A percentile compares a stretch with the other conserved stretches of the same genome.
These are phyloP conservation scores for Stratiomys singularior DNA, from an alignment of 2,888 invertebrate genomes.

Conservation along the genomic window DNA sequence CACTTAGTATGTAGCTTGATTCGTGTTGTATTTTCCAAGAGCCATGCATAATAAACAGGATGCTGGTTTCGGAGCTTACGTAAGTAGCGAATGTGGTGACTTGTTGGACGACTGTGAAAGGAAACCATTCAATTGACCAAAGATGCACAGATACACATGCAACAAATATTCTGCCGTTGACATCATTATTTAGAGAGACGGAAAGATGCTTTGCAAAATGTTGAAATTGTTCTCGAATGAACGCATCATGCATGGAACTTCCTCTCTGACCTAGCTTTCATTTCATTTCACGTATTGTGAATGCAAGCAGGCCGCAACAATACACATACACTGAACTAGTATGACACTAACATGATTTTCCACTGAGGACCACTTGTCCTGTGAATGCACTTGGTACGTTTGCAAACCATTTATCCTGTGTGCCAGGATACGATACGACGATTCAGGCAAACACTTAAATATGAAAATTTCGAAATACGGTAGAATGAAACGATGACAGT, in stretches of 20 bases:
- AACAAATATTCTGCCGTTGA: slow-evolving; percentile 22
- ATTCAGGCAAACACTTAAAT: background rate
- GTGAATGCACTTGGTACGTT: slow-evolving; percentile 2
- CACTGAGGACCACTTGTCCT: background rate
- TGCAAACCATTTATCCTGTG: background rate
- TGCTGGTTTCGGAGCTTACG: slow-evolving; percentile 4
- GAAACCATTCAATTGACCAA: slow-evolving; percentile 11
- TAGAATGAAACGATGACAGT: background rate
- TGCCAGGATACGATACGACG: background rate
- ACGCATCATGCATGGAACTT: background rate
- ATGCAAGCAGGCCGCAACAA: background rate
- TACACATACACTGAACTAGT: background rate
- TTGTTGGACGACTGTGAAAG: slow-evolving; percentile 9
- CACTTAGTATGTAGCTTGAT: background rate
- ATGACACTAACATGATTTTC: slow-evolving; percentile 18
- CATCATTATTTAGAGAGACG: slow-evolving; percentile 18
- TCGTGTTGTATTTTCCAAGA: slow-evolving; percentile 7
- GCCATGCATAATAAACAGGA: slow-evolving; percentile 40
- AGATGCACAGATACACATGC: background rate
- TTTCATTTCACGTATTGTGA: too few species aligned
- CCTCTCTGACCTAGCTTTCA: slow-evolving; percentile 8
- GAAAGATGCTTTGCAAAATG: slow-evolving; percentile 18
- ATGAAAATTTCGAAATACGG: background rate
- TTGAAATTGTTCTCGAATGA: slow-evolving; percentile 18
- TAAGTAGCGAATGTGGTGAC: slow-evolving; percentile 2